Conservation (phyloP, 2,797 vertebrate genomes). For the Halcyon smyrnensis region DNA sequence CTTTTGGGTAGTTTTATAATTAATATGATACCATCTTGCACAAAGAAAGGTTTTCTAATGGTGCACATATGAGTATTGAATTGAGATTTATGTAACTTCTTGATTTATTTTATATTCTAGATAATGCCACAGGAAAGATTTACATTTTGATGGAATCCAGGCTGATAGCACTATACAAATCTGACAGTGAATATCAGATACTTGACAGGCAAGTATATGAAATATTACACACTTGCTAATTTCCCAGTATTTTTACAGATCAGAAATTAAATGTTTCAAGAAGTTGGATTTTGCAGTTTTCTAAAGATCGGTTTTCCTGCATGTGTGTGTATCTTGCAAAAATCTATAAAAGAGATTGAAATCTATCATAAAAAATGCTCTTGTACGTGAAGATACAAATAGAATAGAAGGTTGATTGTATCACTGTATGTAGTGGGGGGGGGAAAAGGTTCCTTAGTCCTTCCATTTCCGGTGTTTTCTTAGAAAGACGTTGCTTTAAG, state of each 20-base stretch:
- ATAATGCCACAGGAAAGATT: slow-evolving; percentile 83
- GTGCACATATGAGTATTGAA: background rate
- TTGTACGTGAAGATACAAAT: background rate
- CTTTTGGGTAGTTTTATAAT: background rate
- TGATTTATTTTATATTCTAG: slow-evolving; percentile 72
- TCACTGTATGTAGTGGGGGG: background rate
- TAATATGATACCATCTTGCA: background rate
- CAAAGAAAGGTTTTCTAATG: background rate
- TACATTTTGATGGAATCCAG: slow-evolving; percentile 98
- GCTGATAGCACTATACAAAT: slow-evolving; percentile 90
- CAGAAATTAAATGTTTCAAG: background rate
- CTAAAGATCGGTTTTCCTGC: background rate
- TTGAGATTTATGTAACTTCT: background rate
- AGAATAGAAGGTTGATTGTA: background rate
- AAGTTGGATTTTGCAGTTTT: background rate
- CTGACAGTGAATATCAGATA: slow-evolving; percentile 89
- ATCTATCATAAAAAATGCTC: background rate
- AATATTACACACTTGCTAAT: background rate
- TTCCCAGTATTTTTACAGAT: background rate
- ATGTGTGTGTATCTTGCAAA: background rate
- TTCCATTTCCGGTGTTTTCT: background rate
- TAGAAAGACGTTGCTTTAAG: background rate
- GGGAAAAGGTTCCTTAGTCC: background rate
- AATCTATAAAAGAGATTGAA: background rate
- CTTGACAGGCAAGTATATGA: slow-evolving; percentile 88